Evolutionary conservation across 2,797 vertebrate species (phyloP).

Genomic region (Fistularia tabacaria): DNA sequence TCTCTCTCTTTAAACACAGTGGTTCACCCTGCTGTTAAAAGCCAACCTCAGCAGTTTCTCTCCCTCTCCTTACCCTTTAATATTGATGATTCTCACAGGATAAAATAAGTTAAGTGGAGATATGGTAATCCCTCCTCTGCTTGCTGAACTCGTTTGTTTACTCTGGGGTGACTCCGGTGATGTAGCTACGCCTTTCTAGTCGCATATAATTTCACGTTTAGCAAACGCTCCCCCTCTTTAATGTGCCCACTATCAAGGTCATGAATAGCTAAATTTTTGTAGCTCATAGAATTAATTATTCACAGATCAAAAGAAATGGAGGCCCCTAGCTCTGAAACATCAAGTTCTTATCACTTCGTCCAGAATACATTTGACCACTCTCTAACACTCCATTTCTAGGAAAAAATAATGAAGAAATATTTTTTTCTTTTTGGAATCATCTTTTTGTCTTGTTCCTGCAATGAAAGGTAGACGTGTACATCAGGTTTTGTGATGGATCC

Average conservation of each 20-base stretch:
- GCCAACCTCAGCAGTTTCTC: slow-evolving; percentile 77
- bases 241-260: slow-evolving; percentile 73
- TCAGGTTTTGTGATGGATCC: too few species aligned
- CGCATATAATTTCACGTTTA: slow-evolving; percentile 76
- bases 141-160: slow-evolving; percentile 78
- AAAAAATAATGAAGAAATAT: slow-evolving; percentile 5
- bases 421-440: slow-evolving; percentile 3
- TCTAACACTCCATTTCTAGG: too few species aligned
- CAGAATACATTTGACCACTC: slow-evolving; percentile 31
- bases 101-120: slow-evolving; percentile 81
- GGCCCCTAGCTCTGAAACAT: slow-evolving; percentile 19
- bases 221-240: slow-evolving; percentile 61
- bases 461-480: too few species aligned
- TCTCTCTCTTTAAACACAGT: slow-evolving; percentile 76
- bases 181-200: slow-evolving; percentile 69
- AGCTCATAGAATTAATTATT: slow-evolving; percentile 61
- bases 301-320: slow-evolving; percentile 54
- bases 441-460: not conserved
- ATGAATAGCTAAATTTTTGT: slow-evolving; percentile 63
- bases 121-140: slow-evolving; percentile 80
- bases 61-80: slow-evolving; percentile 76
- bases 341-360: slow-evolving; percentile 27
- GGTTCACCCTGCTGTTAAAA: slow-evolving; percentile 75
- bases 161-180: slow-evolving; percentile 75
- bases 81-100: slow-evolving; percentile 85